These are phyloP conservation scores for Meiosimyza platycephala DNA, from an alignment of 2,888 invertebrate genomes.

Conservation along the genomic window DNA sequence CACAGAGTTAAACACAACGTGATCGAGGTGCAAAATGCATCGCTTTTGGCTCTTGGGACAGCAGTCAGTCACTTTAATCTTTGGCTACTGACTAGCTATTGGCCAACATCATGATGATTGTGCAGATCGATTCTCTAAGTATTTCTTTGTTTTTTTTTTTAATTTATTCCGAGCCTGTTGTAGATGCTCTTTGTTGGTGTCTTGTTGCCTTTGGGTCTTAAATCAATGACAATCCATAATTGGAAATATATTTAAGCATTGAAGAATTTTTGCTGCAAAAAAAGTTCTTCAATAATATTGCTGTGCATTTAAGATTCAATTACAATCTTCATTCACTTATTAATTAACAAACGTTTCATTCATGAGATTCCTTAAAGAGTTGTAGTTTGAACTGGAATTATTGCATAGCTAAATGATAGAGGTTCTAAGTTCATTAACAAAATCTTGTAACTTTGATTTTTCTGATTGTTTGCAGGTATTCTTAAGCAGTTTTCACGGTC, in stretches of 20 bases:
- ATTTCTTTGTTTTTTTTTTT: not conserved
- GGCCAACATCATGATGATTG: not conserved
- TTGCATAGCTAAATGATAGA: too few species aligned
- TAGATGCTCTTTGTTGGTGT: conserved; percentile 3
- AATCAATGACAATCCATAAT: conserved; percentile 34
- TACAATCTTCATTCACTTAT: conserved; percentile 29
- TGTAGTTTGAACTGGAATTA: too few species aligned
- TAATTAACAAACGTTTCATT: conserved; percentile 40
- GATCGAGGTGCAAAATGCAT: conserved; percentile 62
- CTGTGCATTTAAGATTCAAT: conserved; percentile 20
- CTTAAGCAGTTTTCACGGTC: too few species aligned
- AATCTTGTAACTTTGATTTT: too few species aligned
- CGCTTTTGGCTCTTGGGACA: conserved; percentile 61
- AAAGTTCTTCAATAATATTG: not conserved
- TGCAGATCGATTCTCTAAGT: not conserved
- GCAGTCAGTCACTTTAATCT: conserved; percentile 40
- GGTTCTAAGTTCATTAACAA: too few species aligned
- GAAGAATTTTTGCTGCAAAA: conserved; percentile 6
- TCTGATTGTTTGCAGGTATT: too few species aligned
- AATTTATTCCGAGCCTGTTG: conserved; percentile 6
- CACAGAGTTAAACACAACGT: conserved; percentile 31
- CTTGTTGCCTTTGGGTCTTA: not conserved
- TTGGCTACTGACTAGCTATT: not conserved
- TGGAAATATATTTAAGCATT: conserved; percentile 26
- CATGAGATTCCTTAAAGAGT: conserved; percentile 31